phyloP scores from a whole-genome alignment of 2,888 invertebrate genomes.

The Eulithis testata region DNA sequence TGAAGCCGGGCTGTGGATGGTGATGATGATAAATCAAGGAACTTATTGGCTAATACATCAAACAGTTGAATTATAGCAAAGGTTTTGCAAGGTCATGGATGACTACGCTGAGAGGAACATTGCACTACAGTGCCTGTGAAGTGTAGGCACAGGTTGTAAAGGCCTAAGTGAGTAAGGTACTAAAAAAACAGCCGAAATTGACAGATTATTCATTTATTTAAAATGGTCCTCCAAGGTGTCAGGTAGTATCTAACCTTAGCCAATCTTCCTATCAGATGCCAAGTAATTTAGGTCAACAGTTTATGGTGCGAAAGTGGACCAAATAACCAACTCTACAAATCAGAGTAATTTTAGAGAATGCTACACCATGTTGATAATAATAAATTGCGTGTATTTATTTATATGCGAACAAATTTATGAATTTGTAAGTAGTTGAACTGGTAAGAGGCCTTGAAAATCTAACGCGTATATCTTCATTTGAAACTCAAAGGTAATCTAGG shows the following conservation, averaged over 20 bases:
- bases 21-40: too few relatives aligned
- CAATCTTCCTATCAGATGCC: not conserved
- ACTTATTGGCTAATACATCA: too few relatives aligned
- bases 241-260: not conserved
- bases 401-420: slow-evolving; percentile 18
- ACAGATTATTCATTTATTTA: too few relatives aligned
- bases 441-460: slow-evolving; percentile 20
- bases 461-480: slow-evolving; percentile 7
- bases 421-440: not conserved
- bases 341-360: slow-evolving; percentile 16
- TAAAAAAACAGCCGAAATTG: too few relatives aligned
- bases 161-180: too few relatives aligned
- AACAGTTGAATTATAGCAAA: too few relatives aligned
- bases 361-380: not conserved
- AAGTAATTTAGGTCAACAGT: slow-evolving; percentile 36
- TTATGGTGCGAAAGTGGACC: not conserved
- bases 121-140: too few relatives aligned
- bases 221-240: not conserved
- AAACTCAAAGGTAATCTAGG: slow-evolving; percentile 8
- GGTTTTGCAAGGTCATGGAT: too few relatives aligned
- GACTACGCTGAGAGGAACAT: too few relatives aligned
- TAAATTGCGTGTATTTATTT: slow-evolving; percentile 24
- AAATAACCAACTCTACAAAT: not conserved
- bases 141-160: too few relatives aligned
- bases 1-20: too few relatives aligned